A percentile compares a stretch with the other conserved stretches of the same genome.
Conservation (phyloP, 2,797 vertebrate species). For the Enteromius treurensis region DNA sequence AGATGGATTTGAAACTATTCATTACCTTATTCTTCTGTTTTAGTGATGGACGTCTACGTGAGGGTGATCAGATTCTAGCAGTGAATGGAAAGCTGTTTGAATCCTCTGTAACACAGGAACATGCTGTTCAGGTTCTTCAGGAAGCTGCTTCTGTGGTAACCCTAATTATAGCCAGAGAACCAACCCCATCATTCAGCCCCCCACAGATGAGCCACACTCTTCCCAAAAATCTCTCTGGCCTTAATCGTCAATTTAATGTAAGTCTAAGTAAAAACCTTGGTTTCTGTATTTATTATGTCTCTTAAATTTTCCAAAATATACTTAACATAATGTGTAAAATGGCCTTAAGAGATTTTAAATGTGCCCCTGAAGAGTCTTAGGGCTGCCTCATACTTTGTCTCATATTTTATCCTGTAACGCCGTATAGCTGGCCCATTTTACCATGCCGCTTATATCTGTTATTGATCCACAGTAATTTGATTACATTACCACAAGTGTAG, state of each 20-base stretch:
- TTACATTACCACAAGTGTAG: conserved; percentile 25
- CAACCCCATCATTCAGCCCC: conserved; percentile 73
- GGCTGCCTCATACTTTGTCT: background rate
- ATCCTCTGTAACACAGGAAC: conserved; percentile 82
- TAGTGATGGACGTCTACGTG: conserved; percentile 82
- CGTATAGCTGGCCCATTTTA: background rate
- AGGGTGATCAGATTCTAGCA: conserved; percentile 85
- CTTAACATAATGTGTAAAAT: background rate
- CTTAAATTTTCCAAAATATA: background rate
- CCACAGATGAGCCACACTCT: conserved; percentile 78
- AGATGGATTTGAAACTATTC: background rate
- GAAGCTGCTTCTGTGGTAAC: conserved; percentile 80
- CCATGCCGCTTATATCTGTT: background rate
- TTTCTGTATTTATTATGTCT: background rate
- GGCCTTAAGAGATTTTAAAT: background rate
- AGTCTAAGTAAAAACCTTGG: background rate
- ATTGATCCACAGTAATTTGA: background rate
- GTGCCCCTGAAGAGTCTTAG: background rate
- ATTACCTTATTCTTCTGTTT: conserved; percentile 7
- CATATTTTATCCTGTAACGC: background rate
- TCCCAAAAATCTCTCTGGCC: conserved; percentile 79
- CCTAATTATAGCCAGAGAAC: conserved; percentile 80
- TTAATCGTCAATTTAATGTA: conserved; percentile 73
- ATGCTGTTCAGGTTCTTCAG: conserved; percentile 81
- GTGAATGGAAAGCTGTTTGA: conserved; percentile 82